These are phyloP conservation scores for Chloroceryle aenea DNA, from an alignment of 2,113 vertebrate genomes.

Conservation along the genomic window DNA sequence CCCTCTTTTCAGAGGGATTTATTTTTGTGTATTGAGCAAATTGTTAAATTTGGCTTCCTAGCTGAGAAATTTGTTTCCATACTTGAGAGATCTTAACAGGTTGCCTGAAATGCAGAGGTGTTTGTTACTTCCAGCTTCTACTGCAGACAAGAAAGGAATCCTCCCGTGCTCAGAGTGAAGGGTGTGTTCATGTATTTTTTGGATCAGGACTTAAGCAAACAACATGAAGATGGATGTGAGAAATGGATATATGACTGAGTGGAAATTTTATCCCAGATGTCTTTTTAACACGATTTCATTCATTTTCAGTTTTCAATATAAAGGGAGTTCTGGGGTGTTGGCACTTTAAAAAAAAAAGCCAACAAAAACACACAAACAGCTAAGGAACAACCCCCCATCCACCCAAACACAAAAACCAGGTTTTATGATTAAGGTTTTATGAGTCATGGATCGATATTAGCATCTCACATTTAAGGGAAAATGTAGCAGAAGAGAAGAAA, in stretches of 20 bases:
- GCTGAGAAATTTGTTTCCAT: background rate
- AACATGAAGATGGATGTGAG: background rate
- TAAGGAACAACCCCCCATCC: rapidly evolving
- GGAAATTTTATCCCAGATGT: background rate
- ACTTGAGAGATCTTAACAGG: background rate
- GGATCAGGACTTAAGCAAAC: background rate
- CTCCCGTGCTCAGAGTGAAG: background rate
- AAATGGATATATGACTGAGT: background rate
- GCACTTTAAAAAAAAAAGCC: background rate
- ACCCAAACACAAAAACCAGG: background rate
- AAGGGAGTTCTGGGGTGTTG: background rate
- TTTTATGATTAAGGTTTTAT: background rate
- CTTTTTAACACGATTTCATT: background rate
- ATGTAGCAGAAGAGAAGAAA: background rate
- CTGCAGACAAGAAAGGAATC: background rate
- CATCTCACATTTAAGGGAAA: background rate
- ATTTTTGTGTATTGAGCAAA: background rate
- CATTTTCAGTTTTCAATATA: background rate
- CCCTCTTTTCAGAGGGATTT: background rate
- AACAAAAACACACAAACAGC: background rate
- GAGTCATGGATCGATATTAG: background rate
- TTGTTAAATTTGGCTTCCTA: background rate
- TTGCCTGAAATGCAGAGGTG: background rate
- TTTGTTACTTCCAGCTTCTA: background rate
- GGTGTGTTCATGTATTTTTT: background rate